A percentile compares a stretch with the other conserved stretches of the same genome.
phyloP scores from a whole-genome alignment of 2,113 vertebrate genomes.

The Neotoma lepida region DNA sequence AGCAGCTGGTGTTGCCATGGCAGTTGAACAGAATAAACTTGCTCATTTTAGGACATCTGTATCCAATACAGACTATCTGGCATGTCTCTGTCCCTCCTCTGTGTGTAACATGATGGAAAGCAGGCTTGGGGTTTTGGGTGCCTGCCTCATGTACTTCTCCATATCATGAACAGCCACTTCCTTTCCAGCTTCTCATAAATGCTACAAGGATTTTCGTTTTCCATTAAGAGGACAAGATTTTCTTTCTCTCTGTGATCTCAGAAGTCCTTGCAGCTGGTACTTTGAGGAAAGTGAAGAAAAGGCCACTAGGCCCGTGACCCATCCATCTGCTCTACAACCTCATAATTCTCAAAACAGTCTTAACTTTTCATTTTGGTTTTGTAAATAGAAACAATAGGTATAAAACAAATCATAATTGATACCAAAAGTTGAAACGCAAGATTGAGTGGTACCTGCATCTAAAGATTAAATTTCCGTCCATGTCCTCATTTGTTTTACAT shows the following conservation, averaged over 20 bases:
- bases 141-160: constrained; percentile 57
- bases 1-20: constrained; percentile 70
- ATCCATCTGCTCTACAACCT: neutral
- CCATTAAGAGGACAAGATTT: constrained; percentile 65
- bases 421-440: neutral
- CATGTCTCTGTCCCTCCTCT: constrained; percentile 63
- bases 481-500: neutral
- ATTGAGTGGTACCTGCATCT: neutral
- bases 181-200: constrained; percentile 76
- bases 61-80: constrained; percentile 75
- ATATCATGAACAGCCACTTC: constrained; percentile 69
- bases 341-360: neutral
- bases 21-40: constrained; percentile 38
- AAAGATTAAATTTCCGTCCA: neutral
- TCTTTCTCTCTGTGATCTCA: constrained; percentile 64
- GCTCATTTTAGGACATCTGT: constrained; percentile 74
- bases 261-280: constrained; percentile 63
- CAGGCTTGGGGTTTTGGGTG: constrained; percentile 68
- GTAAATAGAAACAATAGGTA: constrained; percentile 39
- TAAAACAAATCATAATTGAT: neutral
- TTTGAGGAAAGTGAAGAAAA: constrained; percentile 53
- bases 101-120: constrained; percentile 73
- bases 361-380: constrained; percentile 24
- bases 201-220: constrained; percentile 69
- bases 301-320: neutral